Evolutionary conservation across 2,888 invertebrate species (phyloP).

Genomic region (Epirrhoe tristata): DNA sequence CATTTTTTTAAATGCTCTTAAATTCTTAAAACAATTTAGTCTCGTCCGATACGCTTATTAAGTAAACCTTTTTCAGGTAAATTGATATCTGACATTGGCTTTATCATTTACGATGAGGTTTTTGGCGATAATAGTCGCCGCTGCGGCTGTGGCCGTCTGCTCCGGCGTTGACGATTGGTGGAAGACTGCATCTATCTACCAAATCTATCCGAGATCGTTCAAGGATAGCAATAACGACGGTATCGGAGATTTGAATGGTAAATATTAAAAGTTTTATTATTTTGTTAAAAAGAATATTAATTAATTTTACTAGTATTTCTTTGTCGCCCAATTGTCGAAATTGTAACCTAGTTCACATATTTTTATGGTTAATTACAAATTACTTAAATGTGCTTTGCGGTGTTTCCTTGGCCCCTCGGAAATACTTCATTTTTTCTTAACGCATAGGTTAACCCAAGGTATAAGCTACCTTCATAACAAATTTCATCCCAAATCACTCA

Average conservation of each 20-base stretch:
- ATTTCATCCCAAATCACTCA: no score
- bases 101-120: slow-evolving; percentile 31
- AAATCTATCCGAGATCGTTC: slow-evolving; percentile 91
- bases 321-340: no score
- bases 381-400: no score
- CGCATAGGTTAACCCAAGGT: no score
- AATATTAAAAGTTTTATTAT: slow-evolving; percentile 38
- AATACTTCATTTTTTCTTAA: no score
- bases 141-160: slow-evolving; percentile 35
- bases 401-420: no score
- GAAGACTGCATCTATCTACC: slow-evolving; percentile 90
- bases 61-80: slow-evolving; percentile 15
- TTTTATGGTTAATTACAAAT: no score
- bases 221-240: slow-evolving; percentile 91
- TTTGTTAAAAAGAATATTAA: no score
- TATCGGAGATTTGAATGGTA: slow-evolving; percentile 90
- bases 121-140: slow-evolving; percentile 36
- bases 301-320: no score
- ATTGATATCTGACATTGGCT: background rate
- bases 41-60: background rate
- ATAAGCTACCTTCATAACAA: no score
- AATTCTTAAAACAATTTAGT: background rate
- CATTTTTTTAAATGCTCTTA: no score
- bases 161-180: slow-evolving; percentile 87
- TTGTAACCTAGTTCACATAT: no score